Conservation (phyloP, 2,113 vertebrate species). For the Dunckerocampus dactyliophorus region DNA sequence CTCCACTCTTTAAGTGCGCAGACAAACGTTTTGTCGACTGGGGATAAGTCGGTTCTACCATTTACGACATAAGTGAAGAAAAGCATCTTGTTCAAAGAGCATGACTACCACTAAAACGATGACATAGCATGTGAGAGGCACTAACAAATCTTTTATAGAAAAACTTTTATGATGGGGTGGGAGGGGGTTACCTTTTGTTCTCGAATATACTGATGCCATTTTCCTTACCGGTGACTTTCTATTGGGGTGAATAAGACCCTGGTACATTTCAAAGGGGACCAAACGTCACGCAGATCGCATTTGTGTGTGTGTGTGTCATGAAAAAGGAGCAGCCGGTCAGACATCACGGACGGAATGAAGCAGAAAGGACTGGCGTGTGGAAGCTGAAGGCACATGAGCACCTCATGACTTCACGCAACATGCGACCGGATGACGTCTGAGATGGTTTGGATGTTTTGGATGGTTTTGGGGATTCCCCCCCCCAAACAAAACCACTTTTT, state of each 20-base stretch:
- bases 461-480: neutral
- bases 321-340: slow-evolving; percentile 11
- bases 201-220: slow-evolving; percentile 41
- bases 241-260: slow-evolving; percentile 2
- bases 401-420: slow-evolving; percentile 48
- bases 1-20: too few species aligned
- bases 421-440: slow-evolving; percentile 14
- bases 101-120: slow-evolving; percentile 46
- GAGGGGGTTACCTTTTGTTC: slow-evolving; percentile 4
- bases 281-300: slow-evolving; percentile 46
- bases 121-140: slow-evolving; percentile 58
- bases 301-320: slow-evolving; percentile 45
- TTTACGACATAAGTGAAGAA: too few species aligned
- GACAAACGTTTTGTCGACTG: too few species aligned
- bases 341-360: neutral
- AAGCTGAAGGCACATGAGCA: slow-evolving; percentile 44
- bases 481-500: neutral
- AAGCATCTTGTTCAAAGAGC: slow-evolving; percentile 56
- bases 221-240: slow-evolving; percentile 48
- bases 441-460: neutral
- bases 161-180: slow-evolving; percentile 24
- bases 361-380: too few species aligned
- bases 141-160: slow-evolving; percentile 53
- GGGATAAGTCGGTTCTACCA: too few species aligned
- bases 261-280: slow-evolving; percentile 54